These are phyloP conservation scores for Hirundichthys speculiger DNA, from an alignment of 2,113 vertebrate species.

Conservation along the genomic window DNA sequence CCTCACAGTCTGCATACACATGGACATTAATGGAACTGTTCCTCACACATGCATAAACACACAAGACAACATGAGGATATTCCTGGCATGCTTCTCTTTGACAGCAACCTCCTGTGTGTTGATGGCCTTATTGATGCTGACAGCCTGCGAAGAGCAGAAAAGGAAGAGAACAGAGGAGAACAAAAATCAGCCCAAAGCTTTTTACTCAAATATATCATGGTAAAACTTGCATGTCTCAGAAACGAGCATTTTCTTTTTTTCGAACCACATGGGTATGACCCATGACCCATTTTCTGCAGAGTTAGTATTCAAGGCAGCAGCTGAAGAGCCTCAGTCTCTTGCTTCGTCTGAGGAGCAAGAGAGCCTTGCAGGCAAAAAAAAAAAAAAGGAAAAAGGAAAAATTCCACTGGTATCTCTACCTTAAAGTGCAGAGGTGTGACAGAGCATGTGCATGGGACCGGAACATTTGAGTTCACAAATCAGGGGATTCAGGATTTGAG, in stretches of 20 bases:
- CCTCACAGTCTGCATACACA: constrained; percentile 10
- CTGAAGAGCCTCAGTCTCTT: constrained; percentile 36
- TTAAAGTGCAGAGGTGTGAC: background rate
- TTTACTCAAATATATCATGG: constrained; percentile 28
- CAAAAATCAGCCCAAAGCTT: constrained; percentile 40
- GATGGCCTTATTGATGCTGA: constrained; percentile 99
- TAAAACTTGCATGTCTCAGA: constrained; percentile 23
- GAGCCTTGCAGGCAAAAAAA: constrained; percentile 23
- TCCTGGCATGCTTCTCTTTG: constrained; percentile 99
- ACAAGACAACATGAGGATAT: constrained; percentile 88
- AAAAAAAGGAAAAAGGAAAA: constrained; percentile 4
- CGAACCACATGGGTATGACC: constrained; percentile 33
- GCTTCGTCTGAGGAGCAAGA: constrained; percentile 29
- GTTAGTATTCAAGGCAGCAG: constrained; percentile 62
- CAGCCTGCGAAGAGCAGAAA: constrained; percentile 82
- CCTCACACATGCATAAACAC: constrained; percentile 21
- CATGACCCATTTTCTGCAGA: constrained; percentile 65
- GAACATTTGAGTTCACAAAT: background rate
- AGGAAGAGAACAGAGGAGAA: constrained; percentile 26
- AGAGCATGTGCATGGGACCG: background rate
- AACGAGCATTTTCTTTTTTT: constrained; percentile 10
- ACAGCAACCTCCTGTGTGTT: constrained; percentile 98
- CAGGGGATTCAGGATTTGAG: too few species aligned
- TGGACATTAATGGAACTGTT: constrained; percentile 16
- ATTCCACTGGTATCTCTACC: background rate